Conservation (phyloP, 2,888 invertebrate species). For the Polyommatus icarus region DNA sequence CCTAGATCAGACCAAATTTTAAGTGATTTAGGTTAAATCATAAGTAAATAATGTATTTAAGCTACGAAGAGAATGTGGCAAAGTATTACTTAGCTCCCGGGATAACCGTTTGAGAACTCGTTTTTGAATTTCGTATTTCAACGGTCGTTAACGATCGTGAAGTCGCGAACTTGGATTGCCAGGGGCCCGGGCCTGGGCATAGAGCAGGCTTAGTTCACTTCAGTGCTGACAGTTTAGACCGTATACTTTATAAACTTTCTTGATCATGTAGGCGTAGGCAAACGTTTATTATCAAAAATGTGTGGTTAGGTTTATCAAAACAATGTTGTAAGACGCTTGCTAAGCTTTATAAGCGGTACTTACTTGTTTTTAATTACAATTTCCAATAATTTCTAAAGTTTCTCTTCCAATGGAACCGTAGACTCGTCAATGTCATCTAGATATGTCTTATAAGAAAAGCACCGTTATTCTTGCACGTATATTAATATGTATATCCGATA, state of each 20-base stretch:
- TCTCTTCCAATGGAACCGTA: not conserved
- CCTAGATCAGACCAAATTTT: no score
- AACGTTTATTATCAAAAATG: not conserved
- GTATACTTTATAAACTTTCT: not conserved
- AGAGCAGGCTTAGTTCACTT: not conserved
- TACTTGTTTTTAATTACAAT: not conserved
- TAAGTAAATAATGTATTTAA: no score
- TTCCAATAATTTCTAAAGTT: not conserved
- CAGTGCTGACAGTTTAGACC: not conserved
- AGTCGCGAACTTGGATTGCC: constrained; percentile 2
- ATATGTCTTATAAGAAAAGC: not conserved
- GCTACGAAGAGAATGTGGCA: not conserved
- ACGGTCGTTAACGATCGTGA: constrained; percentile 21
- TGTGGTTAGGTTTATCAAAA: not conserved
- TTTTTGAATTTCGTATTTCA: constrained; percentile 30
- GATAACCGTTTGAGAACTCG: constrained; percentile 27
- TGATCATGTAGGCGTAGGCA: not conserved
- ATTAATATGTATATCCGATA: not conserved
- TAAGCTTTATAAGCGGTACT: not conserved
- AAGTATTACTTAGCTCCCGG: not conserved
- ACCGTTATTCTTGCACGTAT: not conserved
- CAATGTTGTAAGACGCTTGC: not conserved
- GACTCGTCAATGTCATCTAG: not conserved
- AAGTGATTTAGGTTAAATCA: no score
- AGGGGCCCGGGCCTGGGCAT: not conserved